A percentile compares a stretch with the other conserved stretches of the same genome.
Evolutionary conservation across 2,888 invertebrate genomes (phyloP).

Genomic region (Anarsia innoxiella): DNA sequence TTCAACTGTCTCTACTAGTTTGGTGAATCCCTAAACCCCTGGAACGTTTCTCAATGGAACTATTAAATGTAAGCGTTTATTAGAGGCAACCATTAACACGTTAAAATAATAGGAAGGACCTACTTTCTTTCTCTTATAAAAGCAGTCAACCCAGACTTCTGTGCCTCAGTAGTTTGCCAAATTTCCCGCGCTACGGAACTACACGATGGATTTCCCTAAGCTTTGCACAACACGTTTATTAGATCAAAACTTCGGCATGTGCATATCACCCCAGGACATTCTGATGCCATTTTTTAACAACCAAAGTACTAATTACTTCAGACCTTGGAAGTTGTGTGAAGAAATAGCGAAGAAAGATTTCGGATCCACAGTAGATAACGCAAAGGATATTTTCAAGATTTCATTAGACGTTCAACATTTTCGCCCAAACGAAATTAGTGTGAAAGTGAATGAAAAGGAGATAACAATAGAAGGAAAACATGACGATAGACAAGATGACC

Average conservation of each 20-base stretch:
- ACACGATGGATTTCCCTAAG: slow-evolving; percentile 27
- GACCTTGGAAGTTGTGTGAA: slow-evolving; percentile 34
- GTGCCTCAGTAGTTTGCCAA: slow-evolving; percentile 23
- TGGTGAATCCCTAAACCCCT: background rate
- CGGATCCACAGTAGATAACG: slow-evolving; percentile 33
- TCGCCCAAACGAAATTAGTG: slow-evolving; percentile 79
- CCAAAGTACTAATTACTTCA: slow-evolving; percentile 27
- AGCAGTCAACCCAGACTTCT: slow-evolving; percentile 26
- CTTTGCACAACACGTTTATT: slow-evolving; percentile 26
- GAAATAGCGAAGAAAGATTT: slow-evolving; percentile 28
- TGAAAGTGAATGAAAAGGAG: slow-evolving; percentile 77
- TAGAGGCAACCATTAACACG: slow-evolving; percentile 21
- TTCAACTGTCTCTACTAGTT: too few relatives aligned
- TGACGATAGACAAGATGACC: slow-evolving; percentile 61
- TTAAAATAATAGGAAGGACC: slow-evolving; percentile 22
- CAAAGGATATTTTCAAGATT: slow-evolving; percentile 64
- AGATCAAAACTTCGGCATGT: slow-evolving; percentile 30
- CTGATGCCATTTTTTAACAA: slow-evolving; percentile 29
- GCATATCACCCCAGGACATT: slow-evolving; percentile 32
- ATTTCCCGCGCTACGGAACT: background rate
- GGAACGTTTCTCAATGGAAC: slow-evolving; percentile 2
- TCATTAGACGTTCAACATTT: slow-evolving; percentile 81
- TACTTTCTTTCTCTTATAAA: too few relatives aligned
- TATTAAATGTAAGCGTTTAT: background rate
- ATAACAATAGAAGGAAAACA: slow-evolving; percentile 76